These are phyloP conservation scores for Barbus barbus DNA, from an alignment of 2,113 vertebrate genomes.

Conservation along the genomic window DNA sequence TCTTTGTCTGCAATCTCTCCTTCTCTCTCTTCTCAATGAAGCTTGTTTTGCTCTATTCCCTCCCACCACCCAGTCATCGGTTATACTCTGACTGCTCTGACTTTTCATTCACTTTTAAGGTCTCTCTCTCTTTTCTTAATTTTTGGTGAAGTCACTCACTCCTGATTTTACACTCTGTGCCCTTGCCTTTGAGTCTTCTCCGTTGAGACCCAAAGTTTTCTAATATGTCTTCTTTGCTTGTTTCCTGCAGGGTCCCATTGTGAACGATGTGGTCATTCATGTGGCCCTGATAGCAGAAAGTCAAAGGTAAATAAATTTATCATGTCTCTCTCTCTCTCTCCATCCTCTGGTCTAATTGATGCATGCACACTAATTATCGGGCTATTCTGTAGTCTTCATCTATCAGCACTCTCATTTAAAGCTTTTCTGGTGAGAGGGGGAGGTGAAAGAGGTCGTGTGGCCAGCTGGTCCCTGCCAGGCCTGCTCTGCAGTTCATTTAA, in stretches of 20 bases:
- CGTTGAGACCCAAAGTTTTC: slow-evolving; percentile 16
- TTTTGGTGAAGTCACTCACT: neutral
- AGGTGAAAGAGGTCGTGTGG: slow-evolving; percentile 28
- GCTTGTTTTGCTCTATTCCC: slow-evolving; percentile 10
- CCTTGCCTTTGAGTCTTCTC: slow-evolving; percentile 21
- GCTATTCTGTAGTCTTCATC: slow-evolving; percentile 21
- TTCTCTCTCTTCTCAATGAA: slow-evolving; percentile 13
- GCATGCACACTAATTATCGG: slow-evolving; percentile 23
- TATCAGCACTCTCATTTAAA: slow-evolving; percentile 33
- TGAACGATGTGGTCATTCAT: slow-evolving; percentile 93
- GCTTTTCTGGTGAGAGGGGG: neutral
- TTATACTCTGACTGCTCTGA: slow-evolving; percentile 3
- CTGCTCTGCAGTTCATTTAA: slow-evolving; percentile 27
- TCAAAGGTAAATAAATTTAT: slow-evolving; percentile 83
- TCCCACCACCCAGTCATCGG: neutral
- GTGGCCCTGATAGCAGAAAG: slow-evolving; percentile 95
- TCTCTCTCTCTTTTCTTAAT: slow-evolving; percentile 11
- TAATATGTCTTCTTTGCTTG: slow-evolving; percentile 37
- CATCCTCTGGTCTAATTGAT: slow-evolving; percentile 16
- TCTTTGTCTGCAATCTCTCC: neutral
- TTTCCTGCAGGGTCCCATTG: slow-evolving; percentile 89
- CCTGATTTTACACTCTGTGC: slow-evolving; percentile 14
- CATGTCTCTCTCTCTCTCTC: neutral
- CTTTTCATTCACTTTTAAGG: slow-evolving; percentile 18
- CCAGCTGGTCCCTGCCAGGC: slow-evolving; percentile 33